Conservation (phyloP, 2,113 vertebrate species). For the Trochalopteron elliotii region DNA sequence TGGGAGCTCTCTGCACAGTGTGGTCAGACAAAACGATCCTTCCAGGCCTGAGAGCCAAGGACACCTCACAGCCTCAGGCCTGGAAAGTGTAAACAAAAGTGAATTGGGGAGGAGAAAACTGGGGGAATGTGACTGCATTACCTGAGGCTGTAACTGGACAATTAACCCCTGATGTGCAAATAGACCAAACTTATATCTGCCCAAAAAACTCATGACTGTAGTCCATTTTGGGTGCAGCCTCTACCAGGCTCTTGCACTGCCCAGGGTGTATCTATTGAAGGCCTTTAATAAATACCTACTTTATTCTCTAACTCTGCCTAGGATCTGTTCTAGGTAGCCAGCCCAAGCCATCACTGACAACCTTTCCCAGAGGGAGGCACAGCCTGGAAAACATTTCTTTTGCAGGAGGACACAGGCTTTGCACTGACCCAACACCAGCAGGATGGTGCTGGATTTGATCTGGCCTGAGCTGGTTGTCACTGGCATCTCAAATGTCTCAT, state of each 20-base stretch:
- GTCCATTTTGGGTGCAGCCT: neutral
- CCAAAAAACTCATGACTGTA: rapidly evolving
- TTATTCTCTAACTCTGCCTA: neutral
- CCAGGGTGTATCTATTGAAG: neutral
- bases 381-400: neutral
- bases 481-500: neutral
- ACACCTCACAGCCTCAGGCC: neutral
- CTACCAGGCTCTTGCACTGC: neutral
- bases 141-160: neutral
- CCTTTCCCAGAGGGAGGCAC: neutral
- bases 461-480: neutral
- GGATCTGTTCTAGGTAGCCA: neutral
- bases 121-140: neutral
- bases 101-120: neutral
- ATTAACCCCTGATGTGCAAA: neutral
- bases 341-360: neutral
- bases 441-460: neutral
- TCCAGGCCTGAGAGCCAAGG: neutral
- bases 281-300: neutral
- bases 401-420: neutral
- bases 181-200: neutral
- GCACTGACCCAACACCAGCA: neutral
- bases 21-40: neutral
- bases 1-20: neutral
- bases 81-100: neutral